Evolutionary conservation across 30 jellyfish, hydroid and myxozoan species (phyloP), one percentile per base, ranked within the genome.

Genomic region (Hydractinia echinata): DNA sequence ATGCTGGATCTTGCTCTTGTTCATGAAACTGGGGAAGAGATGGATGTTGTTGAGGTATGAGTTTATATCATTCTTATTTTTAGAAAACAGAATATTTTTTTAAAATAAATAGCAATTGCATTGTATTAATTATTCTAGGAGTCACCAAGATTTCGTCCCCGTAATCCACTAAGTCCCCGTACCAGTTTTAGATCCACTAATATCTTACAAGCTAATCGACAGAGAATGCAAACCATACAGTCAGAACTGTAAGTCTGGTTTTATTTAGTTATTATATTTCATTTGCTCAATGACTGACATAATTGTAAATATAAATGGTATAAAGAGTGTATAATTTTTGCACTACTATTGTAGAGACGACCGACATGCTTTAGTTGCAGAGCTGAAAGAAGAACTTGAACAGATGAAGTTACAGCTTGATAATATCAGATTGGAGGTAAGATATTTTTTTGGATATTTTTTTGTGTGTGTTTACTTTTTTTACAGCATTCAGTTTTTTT

Each of bases 191-290:
- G 97, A 67, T 91, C 97, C 4, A 83, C 84, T 53, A 91, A 91
- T 55, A 89, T 89, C 7, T 73, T 91, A 76, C 95, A 91, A 83
- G 97, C 97, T 5, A 91, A 91, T 55, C 91, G 90, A 49, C 97
- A 91, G 85, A 85, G 82, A 77, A 82, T 91, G 9, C 78, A 89
- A 48, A 93, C 81, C 56, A 51, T 91, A 19, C 97, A 91, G 61
- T 73, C 91, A 62, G 97, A 91, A 56, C 85, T 91, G 97, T 91
- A 64, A 91, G 97, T 77, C 11, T 7, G 48, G 66, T 19, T 16
- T n/a, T 48, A 11, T 72, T 72, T 54, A 54, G 18, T 15, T 58
- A 58, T 58, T 58, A 58, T 11, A 58, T 58, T 16, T 64, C 39
- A 6, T 64, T 13, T 64, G 19, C 10, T 13, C 4, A 64, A n/a